phyloP scores from a whole-genome alignment of 2,113 vertebrate species.

The Myxocyprinus asiaticus region DNA sequence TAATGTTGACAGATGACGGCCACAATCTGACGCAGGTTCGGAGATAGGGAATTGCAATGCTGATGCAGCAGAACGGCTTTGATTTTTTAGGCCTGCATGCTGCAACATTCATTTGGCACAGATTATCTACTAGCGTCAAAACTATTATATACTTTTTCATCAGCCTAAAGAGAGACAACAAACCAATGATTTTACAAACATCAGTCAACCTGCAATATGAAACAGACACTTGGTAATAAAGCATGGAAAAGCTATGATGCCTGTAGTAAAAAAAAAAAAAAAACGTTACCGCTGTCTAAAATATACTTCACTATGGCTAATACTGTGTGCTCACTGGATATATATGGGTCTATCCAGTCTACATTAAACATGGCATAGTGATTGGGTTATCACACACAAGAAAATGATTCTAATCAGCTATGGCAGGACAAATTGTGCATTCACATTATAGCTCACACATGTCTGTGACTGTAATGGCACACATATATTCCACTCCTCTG shows the following conservation, averaged over 20 bases:
- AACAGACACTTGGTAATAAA: conserved; percentile 19
- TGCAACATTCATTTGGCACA: background rate
- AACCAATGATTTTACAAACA: background rate
- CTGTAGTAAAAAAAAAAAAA: too few species aligned
- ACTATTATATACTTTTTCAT: background rate
- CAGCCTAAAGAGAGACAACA: conserved; percentile 13
- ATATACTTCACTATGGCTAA: background rate
- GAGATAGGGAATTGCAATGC: too few species aligned
- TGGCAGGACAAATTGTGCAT: background rate
- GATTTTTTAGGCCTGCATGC: conserved; percentile 1
- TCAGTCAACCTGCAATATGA: background rate
- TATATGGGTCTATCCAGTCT: background rate
- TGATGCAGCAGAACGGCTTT: background rate
- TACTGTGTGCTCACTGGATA: background rate
- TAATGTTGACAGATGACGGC: background rate
- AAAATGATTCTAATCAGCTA: conserved; percentile 5
- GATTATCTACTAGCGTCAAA: conserved; percentile 2
- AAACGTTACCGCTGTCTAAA: too few species aligned
- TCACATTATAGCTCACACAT: background rate
- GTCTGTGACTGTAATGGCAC: background rate
- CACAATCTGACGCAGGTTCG: too few species aligned
- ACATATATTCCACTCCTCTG: background rate
- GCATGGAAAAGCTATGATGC: background rate
- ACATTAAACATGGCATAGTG: background rate
- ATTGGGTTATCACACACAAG: conserved; percentile 5